phyloP scores from a whole-genome alignment of 2,797 vertebrate genomes.

The Euphonia xanthogaster region DNA sequence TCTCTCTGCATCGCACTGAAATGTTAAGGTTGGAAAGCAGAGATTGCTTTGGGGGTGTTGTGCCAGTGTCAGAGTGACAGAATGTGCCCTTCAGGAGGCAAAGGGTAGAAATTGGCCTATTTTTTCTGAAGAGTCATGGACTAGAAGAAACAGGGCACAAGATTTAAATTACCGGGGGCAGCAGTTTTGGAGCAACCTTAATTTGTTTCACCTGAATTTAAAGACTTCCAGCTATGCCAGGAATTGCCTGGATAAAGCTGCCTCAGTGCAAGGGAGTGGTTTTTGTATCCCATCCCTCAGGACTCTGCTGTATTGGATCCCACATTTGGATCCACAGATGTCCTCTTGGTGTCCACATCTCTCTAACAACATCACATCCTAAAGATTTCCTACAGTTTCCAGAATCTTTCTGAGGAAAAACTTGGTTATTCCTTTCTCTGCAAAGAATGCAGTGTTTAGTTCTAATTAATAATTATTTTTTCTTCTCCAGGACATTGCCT shows the following conservation, averaged over 20 bases:
- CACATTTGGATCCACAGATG: too few relatives aligned
- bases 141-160: background rate
- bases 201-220: background rate
- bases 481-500: background rate
- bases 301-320: background rate
- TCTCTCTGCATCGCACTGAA: background rate
- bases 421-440: background rate
- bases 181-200: background rate
- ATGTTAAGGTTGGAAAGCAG: background rate
- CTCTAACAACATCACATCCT: background rate
- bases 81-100: background rate
- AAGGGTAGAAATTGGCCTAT: rapidly evolving
- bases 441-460: rapidly evolving
- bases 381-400: background rate
- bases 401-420: background rate
- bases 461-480: background rate
- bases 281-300: background rate
- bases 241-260: background rate
- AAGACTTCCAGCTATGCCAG: background rate
- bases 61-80: background rate
- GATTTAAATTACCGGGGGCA: background rate
- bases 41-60: background rate
- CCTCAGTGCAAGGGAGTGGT: background rate
- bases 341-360: rapidly evolving
- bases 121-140: background rate